Percentiles rank a stretch among this genome's conserved stretches.
Evolutionary conservation across 2,797 vertebrate genomes (phyloP).

Genomic region (Macroramphosus scolopax): DNA sequence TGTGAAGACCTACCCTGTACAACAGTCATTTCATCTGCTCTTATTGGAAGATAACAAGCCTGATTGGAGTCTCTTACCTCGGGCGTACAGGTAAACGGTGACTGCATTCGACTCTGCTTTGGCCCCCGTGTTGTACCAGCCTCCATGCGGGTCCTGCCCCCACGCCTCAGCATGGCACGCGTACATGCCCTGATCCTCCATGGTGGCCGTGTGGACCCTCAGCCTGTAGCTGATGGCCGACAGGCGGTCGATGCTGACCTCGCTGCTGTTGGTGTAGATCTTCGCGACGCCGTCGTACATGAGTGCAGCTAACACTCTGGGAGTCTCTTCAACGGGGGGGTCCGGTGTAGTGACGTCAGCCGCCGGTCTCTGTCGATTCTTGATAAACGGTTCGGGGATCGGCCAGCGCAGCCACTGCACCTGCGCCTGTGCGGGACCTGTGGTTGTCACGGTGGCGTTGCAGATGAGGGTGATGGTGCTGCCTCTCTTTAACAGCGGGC

Average conservation of each 20-base stretch:
- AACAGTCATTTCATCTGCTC: no score
- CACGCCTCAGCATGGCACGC: conserved; percentile 82
- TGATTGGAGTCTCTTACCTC: conserved; percentile 82
- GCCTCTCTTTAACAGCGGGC: conserved; percentile 80
- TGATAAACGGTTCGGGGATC: conserved; percentile 31
- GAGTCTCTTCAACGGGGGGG: conserved; percentile 3
- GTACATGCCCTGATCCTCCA: conserved; percentile 82
- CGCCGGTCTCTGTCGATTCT: background rate
- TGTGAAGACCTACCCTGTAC: no score
- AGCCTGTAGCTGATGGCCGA: conserved; percentile 77
- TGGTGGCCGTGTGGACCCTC: conserved; percentile 79
- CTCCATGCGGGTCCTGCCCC: conserved; percentile 81
- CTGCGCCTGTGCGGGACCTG: conserved; percentile 73
- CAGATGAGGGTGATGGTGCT: conserved; percentile 83
- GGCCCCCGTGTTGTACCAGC: conserved; percentile 84
- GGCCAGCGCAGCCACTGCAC: conserved; percentile 81
- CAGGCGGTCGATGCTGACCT: conserved; percentile 81
- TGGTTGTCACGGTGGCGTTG: conserved; percentile 79
- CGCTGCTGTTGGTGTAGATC: conserved; percentile 72
- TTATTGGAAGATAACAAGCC: no score
- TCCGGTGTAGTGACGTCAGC: background rate
- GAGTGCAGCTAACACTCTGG: conserved; percentile 70
- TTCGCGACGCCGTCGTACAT: conserved; percentile 79
- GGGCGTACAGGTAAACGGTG: conserved; percentile 84
- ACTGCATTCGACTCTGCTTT: conserved; percentile 75